A percentile compares a stretch with the other conserved stretches of the same genome.
phyloP scores from a whole-genome alignment of 2,888 invertebrate genomes.

The Stenodera caucasica region DNA sequence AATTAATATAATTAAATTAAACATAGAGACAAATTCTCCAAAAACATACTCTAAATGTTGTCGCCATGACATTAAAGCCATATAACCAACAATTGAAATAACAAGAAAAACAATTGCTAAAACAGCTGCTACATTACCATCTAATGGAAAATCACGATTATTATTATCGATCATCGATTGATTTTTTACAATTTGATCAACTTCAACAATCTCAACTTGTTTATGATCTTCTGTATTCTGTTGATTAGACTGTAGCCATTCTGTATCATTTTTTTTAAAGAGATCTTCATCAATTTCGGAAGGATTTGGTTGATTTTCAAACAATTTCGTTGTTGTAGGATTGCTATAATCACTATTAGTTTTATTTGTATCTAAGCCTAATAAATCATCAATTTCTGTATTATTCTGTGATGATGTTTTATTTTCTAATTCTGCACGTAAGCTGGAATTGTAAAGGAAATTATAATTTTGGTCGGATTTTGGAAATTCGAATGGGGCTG shows the following conservation, averaged over 20 bases:
- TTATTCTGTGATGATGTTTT: neutral
- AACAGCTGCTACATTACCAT: conserved; percentile 40
- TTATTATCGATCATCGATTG: neutral
- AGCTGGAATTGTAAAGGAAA: neutral
- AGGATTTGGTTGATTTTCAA: neutral
- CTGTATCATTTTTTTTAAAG: neutral
- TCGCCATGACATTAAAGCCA: conserved; percentile 54
- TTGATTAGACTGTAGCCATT: neutral
- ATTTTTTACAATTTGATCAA: neutral
- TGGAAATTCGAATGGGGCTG: neutral
- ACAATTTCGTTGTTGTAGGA: neutral
- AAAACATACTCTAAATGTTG: conserved; percentile 57
- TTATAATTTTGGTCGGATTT: conserved; percentile 8
- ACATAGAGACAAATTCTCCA: conserved; percentile 14
- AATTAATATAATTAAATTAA: conserved; percentile 1
- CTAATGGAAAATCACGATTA: conserved; percentile 19
- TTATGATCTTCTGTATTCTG: conserved; percentile 8
- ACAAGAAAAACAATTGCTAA: conserved; percentile 46
- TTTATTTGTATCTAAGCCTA: neutral
- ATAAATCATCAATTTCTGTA: conserved; percentile 11
- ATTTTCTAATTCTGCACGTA: neutral
- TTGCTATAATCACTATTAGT: neutral
- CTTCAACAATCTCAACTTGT: neutral
- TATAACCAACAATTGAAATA: conserved; percentile 51
- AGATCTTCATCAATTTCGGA: neutral